These are phyloP conservation scores for Andricus quercusramuli DNA, from an alignment of 2,888 invertebrate genomes.

Conservation along the genomic window DNA sequence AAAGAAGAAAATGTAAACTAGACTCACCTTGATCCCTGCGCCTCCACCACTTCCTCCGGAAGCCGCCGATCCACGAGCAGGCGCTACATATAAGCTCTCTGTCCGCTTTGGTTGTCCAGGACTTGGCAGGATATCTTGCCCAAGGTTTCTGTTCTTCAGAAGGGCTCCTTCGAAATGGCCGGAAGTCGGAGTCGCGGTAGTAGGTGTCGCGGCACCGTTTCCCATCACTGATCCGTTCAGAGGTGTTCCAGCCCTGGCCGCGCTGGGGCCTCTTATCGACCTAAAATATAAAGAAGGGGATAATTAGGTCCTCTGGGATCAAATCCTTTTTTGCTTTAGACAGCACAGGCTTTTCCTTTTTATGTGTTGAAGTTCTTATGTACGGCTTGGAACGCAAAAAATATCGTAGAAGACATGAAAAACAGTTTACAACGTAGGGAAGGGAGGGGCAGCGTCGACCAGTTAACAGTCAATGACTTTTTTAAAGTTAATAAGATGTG, in stretches of 20 bases:
- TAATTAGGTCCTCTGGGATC: slow-evolving; percentile 15
- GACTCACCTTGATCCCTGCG: slow-evolving; percentile 69
- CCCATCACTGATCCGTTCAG: slow-evolving; percentile 77
- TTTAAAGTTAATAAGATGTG: too few relatives aligned
- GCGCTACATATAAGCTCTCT: slow-evolving; percentile 90
- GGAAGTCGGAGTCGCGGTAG: slow-evolving; percentile 79
- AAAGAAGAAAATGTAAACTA: slow-evolving; percentile 39
- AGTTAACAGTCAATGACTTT: too few relatives aligned
- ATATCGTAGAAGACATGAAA: neutral
- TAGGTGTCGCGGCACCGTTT: slow-evolving; percentile 81
- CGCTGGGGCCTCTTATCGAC: slow-evolving; percentile 81
- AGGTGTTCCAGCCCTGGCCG: slow-evolving; percentile 74
- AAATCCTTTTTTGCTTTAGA: neutral
- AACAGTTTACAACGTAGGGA: neutral
- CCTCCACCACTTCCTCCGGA: slow-evolving; percentile 72
- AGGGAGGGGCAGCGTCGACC: too few relatives aligned
- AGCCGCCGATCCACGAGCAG: slow-evolving; percentile 73
- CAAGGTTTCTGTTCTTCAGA: slow-evolving; percentile 88
- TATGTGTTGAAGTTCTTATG: neutral
- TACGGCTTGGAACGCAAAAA: neutral
- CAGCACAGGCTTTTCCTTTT: neutral
- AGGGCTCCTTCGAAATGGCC: slow-evolving; percentile 90
- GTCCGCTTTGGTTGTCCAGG: slow-evolving; percentile 93
- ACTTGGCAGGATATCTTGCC: slow-evolving; percentile 94
- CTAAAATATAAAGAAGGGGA: slow-evolving; percentile 64